Percentiles rank a stretch among this genome's conserved stretches.
Conservation (phyloP, 2,113 vertebrate species). For the Carassius auratus region DNA sequence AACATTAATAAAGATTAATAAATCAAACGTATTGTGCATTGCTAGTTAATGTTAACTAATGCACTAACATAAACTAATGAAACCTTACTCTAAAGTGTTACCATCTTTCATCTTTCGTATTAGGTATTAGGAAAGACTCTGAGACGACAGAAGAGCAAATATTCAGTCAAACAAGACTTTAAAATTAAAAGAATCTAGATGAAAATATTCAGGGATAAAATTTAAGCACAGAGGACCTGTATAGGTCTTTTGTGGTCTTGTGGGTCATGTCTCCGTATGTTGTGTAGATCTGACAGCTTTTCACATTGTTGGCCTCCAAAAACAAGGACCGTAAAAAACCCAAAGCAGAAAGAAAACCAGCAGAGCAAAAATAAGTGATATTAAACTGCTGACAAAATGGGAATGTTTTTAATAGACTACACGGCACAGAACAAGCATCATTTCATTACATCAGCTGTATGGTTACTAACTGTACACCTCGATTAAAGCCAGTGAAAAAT, state of each 20-base stretch:
- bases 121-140: not conserved
- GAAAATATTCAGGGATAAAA: not conserved
- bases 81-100: too few species aligned
- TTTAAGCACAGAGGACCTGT: not conserved
- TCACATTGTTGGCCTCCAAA: not conserved
- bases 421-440: not conserved
- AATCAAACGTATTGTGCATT: too few species aligned
- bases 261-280: not conserved
- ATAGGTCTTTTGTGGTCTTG: not conserved
- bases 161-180: not conserved
- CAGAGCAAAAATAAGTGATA: not conserved
- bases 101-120: too few species aligned
- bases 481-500: not conserved
- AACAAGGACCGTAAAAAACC: not conserved
- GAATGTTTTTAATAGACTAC: not conserved
- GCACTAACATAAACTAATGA: too few species aligned
- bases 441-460: not conserved
- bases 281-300: not conserved
- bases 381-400: not conserved
- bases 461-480: not conserved
- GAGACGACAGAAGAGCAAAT: not conserved
- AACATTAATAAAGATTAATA: too few species aligned
- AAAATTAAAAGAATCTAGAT: not conserved
- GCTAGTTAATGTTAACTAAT: too few species aligned
- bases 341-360: too few species aligned